Evolutionary conservation across 2,113 vertebrate genomes (phyloP), one percentile per base, ranked within the genome.

Genomic region (Osmerus mordax): DNA sequence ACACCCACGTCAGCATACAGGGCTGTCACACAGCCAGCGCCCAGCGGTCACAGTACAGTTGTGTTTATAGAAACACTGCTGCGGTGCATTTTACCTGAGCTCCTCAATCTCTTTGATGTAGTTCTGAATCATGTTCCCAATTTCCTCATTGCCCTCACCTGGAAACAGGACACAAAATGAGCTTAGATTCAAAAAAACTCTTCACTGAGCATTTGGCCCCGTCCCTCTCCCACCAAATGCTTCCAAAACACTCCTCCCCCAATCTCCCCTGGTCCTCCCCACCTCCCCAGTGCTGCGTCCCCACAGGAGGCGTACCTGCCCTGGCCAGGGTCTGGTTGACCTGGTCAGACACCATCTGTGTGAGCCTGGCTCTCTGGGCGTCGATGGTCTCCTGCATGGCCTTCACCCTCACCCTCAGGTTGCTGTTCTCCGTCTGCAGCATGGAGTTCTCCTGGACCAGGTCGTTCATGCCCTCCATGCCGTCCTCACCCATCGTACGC

Each of bases 51-150:
- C 29, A 32, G 32, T 3, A 56, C 16, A 16, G 14, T 3, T 14
- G 28, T 5, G 9, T 32, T 36, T 3, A 15, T 19, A 52, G 4
- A 3, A 52, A 47, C 18, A 3, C 29, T 12, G 9, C 25, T 3
- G 29, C 28, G 14, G n/a, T n/a, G 41, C 16, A 8, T 47, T 81
- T 75, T 90, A 99, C 97, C 97, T 94, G 86, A 99, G 97, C 86
- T 98, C 96, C 90, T 99, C 97, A 3, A 99, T 99, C 91, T 99
- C 97, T 90, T 97, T 96, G 83, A 99, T 99, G 73, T 99, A 99
- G 88, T 95, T 98, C 78, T 98, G 92, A 86, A 99, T 95, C 96
- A 99, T 98, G 88, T 95, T 96, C 76, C 95, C 95, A 23, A 99
- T 98, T 87, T 98, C 97, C 88, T 99, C 97, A 81, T 89, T 96